A percentile compares a stretch with the other conserved stretches of the same genome.
Evolutionary conservation across 1,140 invertebrate genomes (phyloP).

Genomic region (Phymastichus coffea): DNA sequence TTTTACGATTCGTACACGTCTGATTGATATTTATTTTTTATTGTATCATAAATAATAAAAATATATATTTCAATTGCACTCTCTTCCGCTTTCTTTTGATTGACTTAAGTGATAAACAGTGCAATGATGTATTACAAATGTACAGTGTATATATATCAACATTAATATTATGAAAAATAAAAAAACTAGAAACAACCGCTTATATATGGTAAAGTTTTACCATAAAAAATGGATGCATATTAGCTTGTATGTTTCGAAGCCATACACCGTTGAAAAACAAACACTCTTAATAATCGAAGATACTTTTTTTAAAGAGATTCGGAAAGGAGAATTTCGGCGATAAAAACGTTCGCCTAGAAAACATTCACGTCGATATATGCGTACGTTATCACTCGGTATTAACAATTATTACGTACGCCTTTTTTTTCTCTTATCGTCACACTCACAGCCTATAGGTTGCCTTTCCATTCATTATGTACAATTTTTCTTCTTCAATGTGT

Average conservation of each 20-base stretch:
- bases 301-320: too few species aligned
- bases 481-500: background rate
- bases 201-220: slow-evolving; percentile 1
- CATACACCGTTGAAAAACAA: too few species aligned
- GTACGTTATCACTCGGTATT: too few species aligned
- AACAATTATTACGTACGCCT: background rate
- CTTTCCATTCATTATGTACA: slow-evolving; percentile 16
- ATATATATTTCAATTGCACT: slow-evolving; percentile 13
- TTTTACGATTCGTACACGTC: slow-evolving; percentile 14
- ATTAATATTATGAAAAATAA: slow-evolving; percentile 20
- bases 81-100: too few species aligned
- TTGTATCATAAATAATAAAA: slow-evolving; percentile 29
- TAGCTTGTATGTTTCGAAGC: too few species aligned
- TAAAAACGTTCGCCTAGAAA: too few species aligned
- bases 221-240: background rate
- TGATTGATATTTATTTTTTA: slow-evolving; percentile 4
- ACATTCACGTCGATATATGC: too few species aligned
- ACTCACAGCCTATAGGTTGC: slow-evolving; percentile 21
- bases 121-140: slow-evolving; percentile 18
- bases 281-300: too few species aligned
- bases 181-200: slow-evolving; percentile 11
- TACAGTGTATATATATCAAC: slow-evolving; percentile 2
- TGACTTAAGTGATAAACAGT: background rate
- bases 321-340: too few species aligned
- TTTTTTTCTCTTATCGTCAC: background rate